Evolutionary conservation across 1,140 invertebrate species (phyloP), one percentile per base, ranked within the genome.

Genomic region (Prorops nasuta): DNA sequence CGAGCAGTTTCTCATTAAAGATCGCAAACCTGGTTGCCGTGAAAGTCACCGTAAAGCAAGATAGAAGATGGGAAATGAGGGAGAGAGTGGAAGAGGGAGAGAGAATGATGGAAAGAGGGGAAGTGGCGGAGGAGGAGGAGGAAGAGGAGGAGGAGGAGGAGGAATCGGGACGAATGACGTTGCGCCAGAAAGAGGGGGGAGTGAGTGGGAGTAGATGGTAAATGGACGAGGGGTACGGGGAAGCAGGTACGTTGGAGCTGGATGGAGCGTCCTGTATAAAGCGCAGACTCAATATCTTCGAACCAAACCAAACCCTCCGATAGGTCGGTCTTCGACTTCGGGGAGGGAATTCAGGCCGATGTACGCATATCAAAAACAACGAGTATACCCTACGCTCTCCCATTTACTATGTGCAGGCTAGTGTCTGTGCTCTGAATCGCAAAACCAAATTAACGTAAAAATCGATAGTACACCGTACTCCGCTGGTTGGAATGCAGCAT

Each of bases 291-390:
- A 28, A 28, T 28, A 28, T 28, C 24, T 28, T 28, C 24, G 24
- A 28, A 28, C 24, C 24, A 38, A 54, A 54, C 54, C 49, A 38
- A 54, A 54, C 54, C 49, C 47, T 53, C 42, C 44, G 49, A 55
- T 28, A 28, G 24, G 24, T 28, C 24, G 24, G 24, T 10, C 4
- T 28, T 28, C 24, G 24, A 28, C 24, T 28, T 28, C 24, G 24
- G 24, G 24, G 24, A 28, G 24, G 24, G 24, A 28, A 28, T 28
- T 28, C 4, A 28, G 24, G 24, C 24, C 24, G 24, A 28, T 10
- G 4, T 28, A n/a, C n/a, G n/a, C n/a, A n/a, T n/a, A 28, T 10
- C 10, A 10, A 4, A 28, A 4, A 10, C 4, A 28, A 4, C 24
- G 24, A 28, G 10, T 28, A 10, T 10, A 28, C 24, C 24, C 24